Evolutionary conservation across 2,113 vertebrate genomes (phyloP).

Genomic region (Python bivittatus): DNA sequence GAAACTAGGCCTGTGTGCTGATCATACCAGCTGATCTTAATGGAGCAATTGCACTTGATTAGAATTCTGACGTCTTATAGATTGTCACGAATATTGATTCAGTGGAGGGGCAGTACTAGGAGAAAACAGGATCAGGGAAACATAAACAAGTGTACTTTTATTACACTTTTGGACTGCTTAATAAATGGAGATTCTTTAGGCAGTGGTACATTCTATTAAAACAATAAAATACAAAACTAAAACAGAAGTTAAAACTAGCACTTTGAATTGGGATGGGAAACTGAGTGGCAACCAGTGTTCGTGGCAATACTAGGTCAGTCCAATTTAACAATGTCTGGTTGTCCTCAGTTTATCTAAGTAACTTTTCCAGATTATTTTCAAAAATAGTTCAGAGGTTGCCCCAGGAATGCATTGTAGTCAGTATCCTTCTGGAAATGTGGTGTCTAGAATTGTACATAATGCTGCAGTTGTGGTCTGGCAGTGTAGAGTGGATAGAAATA

Average conservation of each 20-base stretch:
- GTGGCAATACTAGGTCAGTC: too few species aligned
- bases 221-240: background rate
- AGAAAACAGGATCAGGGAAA: constrained; percentile 16
- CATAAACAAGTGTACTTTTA: constrained; percentile 31
- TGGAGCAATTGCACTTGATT: constrained; percentile 11
- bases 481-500: too few species aligned
- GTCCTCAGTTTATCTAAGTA: too few species aligned
- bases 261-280: too few species aligned
- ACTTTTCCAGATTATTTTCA: too few species aligned
- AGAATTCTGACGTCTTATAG: constrained; percentile 1
- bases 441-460: too few species aligned
- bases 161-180: background rate
- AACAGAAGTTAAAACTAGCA: background rate
- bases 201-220: background rate
- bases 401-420: too few species aligned
- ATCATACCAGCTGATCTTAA: background rate
- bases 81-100: constrained; percentile 1
- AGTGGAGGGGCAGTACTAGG: constrained; percentile 10
- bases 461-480: too few species aligned
- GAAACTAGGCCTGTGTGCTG: background rate
- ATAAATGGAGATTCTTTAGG: background rate
- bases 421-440: too few species aligned
- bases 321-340: too few species aligned
- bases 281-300: too few species aligned
- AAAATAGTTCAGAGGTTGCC: too few species aligned